Evolutionary conservation across 2,113 vertebrate genomes (phyloP), one percentile per base, ranked within the genome.

Genomic region (Tenebrosternarchus preto): DNA sequence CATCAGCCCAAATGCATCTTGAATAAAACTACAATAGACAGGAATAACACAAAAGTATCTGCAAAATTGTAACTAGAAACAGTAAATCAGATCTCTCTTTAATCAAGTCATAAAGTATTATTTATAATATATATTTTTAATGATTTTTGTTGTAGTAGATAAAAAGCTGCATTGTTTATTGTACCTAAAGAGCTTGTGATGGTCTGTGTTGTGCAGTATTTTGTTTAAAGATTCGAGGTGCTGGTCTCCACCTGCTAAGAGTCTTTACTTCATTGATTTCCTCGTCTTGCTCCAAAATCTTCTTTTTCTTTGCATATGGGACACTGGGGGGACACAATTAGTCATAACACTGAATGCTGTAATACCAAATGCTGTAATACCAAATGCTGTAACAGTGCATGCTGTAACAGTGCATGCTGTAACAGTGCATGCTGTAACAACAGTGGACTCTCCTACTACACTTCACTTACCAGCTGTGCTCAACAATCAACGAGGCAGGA

Each of bases 201-300:
- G 73, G n/a, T 67, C 25, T 17, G 31, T 29, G n/a, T 57, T 56
- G 20, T 81, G 24, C 27, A 39, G 69, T 39, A 76, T 36, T 11
- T 56, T 36, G 43, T 73, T 81, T 19, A 12, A 77, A 80, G 70
- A 86, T 59, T 53, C 22, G 25, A 25, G 20, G 55, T 60, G 83
- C 77, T 11, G 85, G 83, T n/a, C 5, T 84, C 86, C 85, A 87
- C 4, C 53, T 19, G 9, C 53, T 76, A 9, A 86, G 76, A 22
- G 77, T 56, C 72, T 78, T 75, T 50, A 86, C 85, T 72, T 82
- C 83, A 59, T 82, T 33, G 11, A 85, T 76, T 27, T 84, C 83
- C 19, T 73, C 67, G 29, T 85, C 69, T 66, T 46, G 72, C n/a
- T 63, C 73, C 50, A 24, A 25, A 3, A 77, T 36, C 63, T 8